Percentiles rank a stretch among this genome's conserved stretches.
phyloP scores from a whole-genome alignment of 2,113 vertebrate genomes.

The Melozone crissalis region DNA sequence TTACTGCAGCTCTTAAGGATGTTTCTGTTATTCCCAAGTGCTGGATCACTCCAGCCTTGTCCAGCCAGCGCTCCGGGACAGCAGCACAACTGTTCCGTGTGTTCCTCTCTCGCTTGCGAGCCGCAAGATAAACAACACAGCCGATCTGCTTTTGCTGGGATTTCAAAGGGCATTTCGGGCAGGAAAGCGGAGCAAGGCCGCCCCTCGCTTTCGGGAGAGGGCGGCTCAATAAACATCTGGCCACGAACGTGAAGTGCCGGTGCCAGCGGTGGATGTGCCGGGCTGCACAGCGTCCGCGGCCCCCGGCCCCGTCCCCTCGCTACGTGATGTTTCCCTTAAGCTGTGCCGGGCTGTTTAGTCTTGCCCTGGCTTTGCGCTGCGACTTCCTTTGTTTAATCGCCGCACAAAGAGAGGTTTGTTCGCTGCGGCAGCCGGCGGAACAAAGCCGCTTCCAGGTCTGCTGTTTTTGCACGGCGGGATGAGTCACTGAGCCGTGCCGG shows the following conservation, averaged over 20 bases:
- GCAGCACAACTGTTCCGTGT: background rate
- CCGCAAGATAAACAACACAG: constrained; percentile 39
- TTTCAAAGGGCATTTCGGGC: constrained; percentile 50
- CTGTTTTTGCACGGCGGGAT: constrained; percentile 45
- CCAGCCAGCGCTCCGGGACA: background rate
- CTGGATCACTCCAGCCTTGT: background rate
- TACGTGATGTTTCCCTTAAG: constrained; percentile 70
- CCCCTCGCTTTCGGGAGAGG: constrained; percentile 6
- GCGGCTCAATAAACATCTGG: constrained; percentile 54
- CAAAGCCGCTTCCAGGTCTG: constrained; percentile 63
- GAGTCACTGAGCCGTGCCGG: background rate
- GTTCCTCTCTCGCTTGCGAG: background rate
- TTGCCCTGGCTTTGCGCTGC: constrained; percentile 57
- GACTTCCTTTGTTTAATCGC: constrained; percentile 77
- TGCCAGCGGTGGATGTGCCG: constrained; percentile 52
- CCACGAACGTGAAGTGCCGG: background rate
- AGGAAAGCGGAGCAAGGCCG: constrained; percentile 38
- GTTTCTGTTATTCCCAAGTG: background rate
- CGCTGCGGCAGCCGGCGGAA: constrained; percentile 47
- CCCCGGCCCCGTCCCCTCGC: background rate
- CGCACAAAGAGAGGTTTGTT: constrained; percentile 67
- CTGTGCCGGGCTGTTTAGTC: constrained; percentile 76
- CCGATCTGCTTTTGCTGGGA: background rate
- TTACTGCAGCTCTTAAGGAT: background rate
- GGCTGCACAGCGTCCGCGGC: background rate